A percentile compares a stretch with the other conserved stretches of the same genome.
These are phyloP conservation scores for Nycteola revayana DNA, from an alignment of 2,888 invertebrate species.

Conservation along the genomic window DNA sequence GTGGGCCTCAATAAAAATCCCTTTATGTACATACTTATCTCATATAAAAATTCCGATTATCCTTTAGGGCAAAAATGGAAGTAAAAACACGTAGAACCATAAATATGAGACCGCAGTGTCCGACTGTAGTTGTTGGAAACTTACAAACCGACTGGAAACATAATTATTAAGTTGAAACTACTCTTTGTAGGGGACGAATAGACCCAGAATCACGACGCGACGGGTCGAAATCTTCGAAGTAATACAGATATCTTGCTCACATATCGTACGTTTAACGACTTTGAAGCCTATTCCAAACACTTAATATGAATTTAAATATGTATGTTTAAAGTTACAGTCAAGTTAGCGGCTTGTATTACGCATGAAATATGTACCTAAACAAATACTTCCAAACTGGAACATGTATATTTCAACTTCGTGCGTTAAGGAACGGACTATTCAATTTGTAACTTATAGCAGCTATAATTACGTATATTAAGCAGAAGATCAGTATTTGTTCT, in stretches of 20 bases:
- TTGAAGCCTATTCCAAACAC: conserved; percentile 2
- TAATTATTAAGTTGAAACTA: conserved; percentile 37
- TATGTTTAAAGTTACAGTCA: conserved; percentile 6
- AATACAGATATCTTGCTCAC: conserved; percentile 28
- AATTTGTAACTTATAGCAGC: too few relatives aligned
- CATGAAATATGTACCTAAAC: too few relatives aligned
- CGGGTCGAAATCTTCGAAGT: conserved; percentile 25
- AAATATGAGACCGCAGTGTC: conserved; percentile 34
- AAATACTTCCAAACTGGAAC: too few relatives aligned
- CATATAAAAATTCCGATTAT: conserved; percentile 13
- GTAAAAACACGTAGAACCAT: conserved; percentile 31
- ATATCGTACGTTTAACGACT: conserved; percentile 21
- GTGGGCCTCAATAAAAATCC: conserved; percentile 27
- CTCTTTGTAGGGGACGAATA: conserved; percentile 22
- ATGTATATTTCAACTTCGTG: too few relatives aligned
- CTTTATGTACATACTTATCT: conserved; percentile 13
- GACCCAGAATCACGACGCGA: too few relatives aligned
- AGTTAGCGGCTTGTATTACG: too few relatives aligned
- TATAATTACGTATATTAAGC: too few relatives aligned
- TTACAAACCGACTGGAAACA: conserved; percentile 27
- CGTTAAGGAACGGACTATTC: too few relatives aligned
- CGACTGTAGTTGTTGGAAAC: conserved; percentile 29
- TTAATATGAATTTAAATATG: conserved; percentile 21
- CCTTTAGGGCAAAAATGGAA: conserved; percentile 30
- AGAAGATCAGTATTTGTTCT: too few relatives aligned